phyloP scores from a whole-genome alignment of 2,888 invertebrate genomes.

The Strigamia crassipes region DNA sequence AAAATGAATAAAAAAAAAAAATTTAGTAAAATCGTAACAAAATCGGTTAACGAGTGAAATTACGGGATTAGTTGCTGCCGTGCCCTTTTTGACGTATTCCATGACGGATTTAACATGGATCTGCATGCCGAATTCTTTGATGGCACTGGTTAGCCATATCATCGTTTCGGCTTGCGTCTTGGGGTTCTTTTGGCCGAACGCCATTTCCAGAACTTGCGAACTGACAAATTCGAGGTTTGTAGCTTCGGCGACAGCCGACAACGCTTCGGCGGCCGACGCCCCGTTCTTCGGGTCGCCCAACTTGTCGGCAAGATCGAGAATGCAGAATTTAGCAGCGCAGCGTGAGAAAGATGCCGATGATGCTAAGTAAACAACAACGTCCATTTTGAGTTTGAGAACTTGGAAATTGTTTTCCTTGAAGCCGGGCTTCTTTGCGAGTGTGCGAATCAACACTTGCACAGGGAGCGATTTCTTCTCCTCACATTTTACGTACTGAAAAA shows the following conservation, averaged over 20 bases:
- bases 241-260: slow-evolving; percentile 77
- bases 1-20: neutral
- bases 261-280: slow-evolving; percentile 69
- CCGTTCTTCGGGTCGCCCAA: slow-evolving; percentile 83
- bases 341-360: slow-evolving; percentile 75
- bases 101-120: slow-evolving; percentile 75
- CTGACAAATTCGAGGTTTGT: slow-evolving; percentile 76
- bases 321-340: slow-evolving; percentile 73
- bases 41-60: slow-evolving; percentile 49
- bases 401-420: slow-evolving; percentile 87
- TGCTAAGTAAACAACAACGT: slow-evolving; percentile 76
- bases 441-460: slow-evolving; percentile 75
- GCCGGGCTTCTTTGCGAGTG: slow-evolving; percentile 81
- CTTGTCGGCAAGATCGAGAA: slow-evolving; percentile 81
- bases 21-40: neutral
- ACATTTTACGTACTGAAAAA: slow-evolving; percentile 64
- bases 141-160: slow-evolving; percentile 75
- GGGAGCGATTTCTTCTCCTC: slow-evolving; percentile 69
- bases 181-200: slow-evolving; percentile 85
- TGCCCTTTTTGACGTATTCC: slow-evolving; percentile 79
- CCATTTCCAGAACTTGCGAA: slow-evolving; percentile 72
- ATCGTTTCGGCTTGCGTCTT: slow-evolving; percentile 86
- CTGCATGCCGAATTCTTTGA: slow-evolving; percentile 86
- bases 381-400: slow-evolving; percentile 80
- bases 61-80: slow-evolving; percentile 79